Conservation (phyloP, 2,888 invertebrate genomes). For the Stramonita haemastoma region DNA sequence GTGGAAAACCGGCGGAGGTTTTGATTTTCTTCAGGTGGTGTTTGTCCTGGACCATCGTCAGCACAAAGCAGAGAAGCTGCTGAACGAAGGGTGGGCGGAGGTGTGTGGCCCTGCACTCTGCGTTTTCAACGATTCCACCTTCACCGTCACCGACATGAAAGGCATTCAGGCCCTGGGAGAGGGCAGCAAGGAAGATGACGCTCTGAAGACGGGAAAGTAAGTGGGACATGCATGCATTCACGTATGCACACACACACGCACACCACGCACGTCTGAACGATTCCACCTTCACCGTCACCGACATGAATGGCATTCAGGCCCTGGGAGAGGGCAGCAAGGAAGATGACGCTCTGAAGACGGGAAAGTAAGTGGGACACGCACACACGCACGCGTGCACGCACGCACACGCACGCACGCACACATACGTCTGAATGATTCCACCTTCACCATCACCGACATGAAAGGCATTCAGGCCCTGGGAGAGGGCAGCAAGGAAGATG, state of each 20-base stretch:
- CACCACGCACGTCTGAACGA: too few relatives aligned
- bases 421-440: conserved; percentile 17
- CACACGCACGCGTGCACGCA: too few relatives aligned
- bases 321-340: conserved; percentile 36
- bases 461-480: conserved; percentile 31
- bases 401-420: too few relatives aligned
- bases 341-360: conserved; percentile 24
- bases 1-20: background rate
- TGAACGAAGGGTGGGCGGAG: conserved; percentile 14
- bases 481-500: conserved; percentile 34
- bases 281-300: background rate
- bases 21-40: background rate
- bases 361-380: conserved; percentile 23
- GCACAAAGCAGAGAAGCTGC: background rate
- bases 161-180: conserved; percentile 34
- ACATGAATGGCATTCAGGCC: conserved; percentile 35
- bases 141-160: background rate
- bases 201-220: conserved; percentile 32
- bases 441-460: conserved; percentile 10
- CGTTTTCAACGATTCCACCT: conserved; percentile 20
- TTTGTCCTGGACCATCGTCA: conserved; percentile 20
- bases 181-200: conserved; percentile 33
- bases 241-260: too few relatives aligned
- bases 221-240: too few relatives aligned
- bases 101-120: conserved; percentile 28